Conservation (phyloP, 2,797 vertebrate species). For the Hyperoplus immaculatus region DNA sequence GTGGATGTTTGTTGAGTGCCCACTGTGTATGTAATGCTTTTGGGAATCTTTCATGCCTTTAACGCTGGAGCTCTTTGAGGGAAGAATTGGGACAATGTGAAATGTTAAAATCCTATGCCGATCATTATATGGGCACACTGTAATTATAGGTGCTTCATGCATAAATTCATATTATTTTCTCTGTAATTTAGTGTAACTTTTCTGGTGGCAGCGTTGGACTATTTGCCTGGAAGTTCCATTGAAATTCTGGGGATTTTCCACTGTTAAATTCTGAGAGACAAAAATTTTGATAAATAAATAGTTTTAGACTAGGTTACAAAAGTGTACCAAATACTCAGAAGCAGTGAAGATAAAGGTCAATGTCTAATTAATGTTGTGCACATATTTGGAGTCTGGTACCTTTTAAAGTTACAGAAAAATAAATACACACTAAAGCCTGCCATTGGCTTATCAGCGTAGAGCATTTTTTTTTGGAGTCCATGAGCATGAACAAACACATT, state of each 20-base stretch:
- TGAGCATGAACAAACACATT: slow-evolving; percentile 73
- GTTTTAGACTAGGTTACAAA: slow-evolving; percentile 11
- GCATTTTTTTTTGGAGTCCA: slow-evolving; percentile 67
- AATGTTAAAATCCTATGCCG: slow-evolving; percentile 13
- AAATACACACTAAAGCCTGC: slow-evolving; percentile 29
- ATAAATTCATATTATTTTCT: slow-evolving; percentile 9
- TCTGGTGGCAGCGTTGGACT: slow-evolving; percentile 15
- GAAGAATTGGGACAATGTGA: slow-evolving; percentile 16
- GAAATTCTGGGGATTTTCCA: background rate
- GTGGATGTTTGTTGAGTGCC: background rate
- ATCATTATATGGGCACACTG: slow-evolving; percentile 25
- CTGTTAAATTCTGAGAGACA: too few species aligned
- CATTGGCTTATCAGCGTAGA: slow-evolving; percentile 60
- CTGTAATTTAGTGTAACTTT: slow-evolving; percentile 38
- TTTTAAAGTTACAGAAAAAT: slow-evolving; percentile 35
- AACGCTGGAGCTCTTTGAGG: slow-evolving; percentile 10
- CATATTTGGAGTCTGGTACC: slow-evolving; percentile 1
- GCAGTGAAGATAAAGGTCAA: background rate
- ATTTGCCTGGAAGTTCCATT: slow-evolving; percentile 23
- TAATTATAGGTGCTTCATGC: slow-evolving; percentile 24
- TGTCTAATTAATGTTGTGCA: slow-evolving; percentile 21
- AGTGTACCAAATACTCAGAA: background rate
- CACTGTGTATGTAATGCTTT: slow-evolving; percentile 12
- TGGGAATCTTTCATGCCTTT: background rate
- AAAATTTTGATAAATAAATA: background rate